A percentile compares a stretch with the other conserved stretches of the same genome.
Evolutionary conservation across 2,113 vertebrate genomes (phyloP).

Genomic region (Myanophis thanlyinensis): DNA sequence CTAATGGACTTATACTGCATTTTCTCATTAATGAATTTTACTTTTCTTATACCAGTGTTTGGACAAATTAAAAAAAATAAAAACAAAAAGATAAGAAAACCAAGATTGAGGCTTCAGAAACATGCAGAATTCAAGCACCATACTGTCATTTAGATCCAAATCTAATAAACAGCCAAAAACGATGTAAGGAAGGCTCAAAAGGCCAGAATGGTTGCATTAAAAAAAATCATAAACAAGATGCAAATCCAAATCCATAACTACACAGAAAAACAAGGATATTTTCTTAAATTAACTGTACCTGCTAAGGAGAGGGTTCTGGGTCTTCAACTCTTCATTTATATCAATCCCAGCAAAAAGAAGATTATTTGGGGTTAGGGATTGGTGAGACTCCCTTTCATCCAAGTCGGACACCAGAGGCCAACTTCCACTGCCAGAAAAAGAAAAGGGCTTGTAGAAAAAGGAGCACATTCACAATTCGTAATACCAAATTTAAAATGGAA

Average conservation of each 20-base stretch:
- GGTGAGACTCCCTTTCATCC: not conserved
- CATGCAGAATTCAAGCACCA: slow-evolving; percentile 9
- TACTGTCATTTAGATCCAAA: slow-evolving; percentile 13
- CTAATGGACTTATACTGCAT: slow-evolving; percentile 9
- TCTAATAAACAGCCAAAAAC: not conserved
- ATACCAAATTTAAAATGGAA: not conserved
- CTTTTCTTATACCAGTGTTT: not conserved
- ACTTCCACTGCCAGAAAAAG: not conserved
- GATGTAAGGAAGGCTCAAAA: not conserved
- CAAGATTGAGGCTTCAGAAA: slow-evolving; percentile 24
- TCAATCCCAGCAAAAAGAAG: slow-evolving; percentile 10
- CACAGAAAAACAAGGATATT: not conserved
- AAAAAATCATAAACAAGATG: not conserved
- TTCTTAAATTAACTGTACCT: not conserved
- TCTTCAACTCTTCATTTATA: slow-evolving; percentile 5
- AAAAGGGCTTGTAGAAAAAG: not conserved
- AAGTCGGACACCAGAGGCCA: not conserved
- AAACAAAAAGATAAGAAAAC: not conserved
- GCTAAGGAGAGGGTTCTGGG: not conserved
- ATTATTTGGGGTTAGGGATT: not conserved
- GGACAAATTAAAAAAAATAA: not conserved
- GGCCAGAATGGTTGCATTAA: not conserved
- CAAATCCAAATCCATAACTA: not conserved
- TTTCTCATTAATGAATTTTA: not conserved
- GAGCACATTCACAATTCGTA: not conserved